A percentile compares a stretch with the other conserved stretches of the same genome.
phyloP scores from a whole-genome alignment of 2,797 vertebrate genomes.

The Limnodromus scolopaceus region DNA sequence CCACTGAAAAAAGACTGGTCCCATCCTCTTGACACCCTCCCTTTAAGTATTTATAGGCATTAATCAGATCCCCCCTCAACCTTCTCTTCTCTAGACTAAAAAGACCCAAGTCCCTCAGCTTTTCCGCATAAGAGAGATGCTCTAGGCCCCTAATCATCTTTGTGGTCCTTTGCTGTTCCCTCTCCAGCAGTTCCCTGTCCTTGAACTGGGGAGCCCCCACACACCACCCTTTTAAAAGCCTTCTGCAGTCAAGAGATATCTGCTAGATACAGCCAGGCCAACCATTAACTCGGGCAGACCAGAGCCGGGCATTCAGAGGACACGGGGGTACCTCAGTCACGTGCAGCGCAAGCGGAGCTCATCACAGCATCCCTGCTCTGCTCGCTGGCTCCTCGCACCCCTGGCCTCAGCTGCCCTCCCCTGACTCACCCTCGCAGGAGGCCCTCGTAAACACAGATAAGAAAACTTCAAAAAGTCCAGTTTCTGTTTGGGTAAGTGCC shows the following conservation, averaged over 20 bases:
- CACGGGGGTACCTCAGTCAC: accelerated
- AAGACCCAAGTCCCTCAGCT: no score
- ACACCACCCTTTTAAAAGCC: not conserved
- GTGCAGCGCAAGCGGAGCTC: not conserved
- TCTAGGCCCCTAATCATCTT: no score
- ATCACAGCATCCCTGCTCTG: not conserved
- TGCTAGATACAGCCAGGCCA: not conserved
- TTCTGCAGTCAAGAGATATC: not conserved
- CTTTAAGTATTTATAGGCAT: no score
- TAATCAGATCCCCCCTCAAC: no score
- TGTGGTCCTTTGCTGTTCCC: no score
- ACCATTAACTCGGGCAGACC: accelerated
- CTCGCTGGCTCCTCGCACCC: not conserved
- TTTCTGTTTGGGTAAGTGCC: slow-evolving; percentile 51
- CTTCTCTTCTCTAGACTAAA: no score
- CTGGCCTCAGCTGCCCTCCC: slow-evolving; percentile 32
- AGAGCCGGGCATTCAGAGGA: not conserved
- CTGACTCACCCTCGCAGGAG: not conserved
- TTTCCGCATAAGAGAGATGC: no score
- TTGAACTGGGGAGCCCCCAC: no score
- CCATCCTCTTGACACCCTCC: no score
- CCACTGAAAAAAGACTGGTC: no score
- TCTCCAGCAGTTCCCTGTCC: no score
- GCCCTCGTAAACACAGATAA: slow-evolving; percentile 56
- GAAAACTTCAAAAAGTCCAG: slow-evolving; percentile 55